Base-by-base conservation (phyloP, 2,888 invertebrate species). In the Drosophila macrospina region DNA sequence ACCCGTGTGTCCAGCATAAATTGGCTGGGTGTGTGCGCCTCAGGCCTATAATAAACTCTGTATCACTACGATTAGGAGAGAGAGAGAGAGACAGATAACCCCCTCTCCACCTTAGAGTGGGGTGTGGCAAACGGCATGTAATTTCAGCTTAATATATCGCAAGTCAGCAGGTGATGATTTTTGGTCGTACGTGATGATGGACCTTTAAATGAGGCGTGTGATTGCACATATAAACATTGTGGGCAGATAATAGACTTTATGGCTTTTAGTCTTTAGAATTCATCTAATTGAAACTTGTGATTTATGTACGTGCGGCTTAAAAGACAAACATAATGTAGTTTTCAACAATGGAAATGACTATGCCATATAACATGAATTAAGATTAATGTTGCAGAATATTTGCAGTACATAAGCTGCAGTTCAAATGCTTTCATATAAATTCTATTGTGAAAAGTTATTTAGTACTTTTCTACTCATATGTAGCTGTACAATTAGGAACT, bases 141-240 rank as follows among this genome's bases (percentile, higher is more conserved):
- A 71, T 77, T 73, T 67, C 51, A 64, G 39, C 57, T 50, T 52
- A 70, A 74, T 80, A 82, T 71, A 50, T 63, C 37, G 62, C 50
- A 74, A 79, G 74, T 74, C 81, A 80, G 86, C 86, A 86, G 84
- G 84, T 80, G 84, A 80, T 86, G 67, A 68, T 59, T 76, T 68
- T 60, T 4, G 39, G 37, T 57, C 47, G 63, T 65, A 44, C 57
- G 69, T 74, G 65, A 50, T 63, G 47, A 30, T 16, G 16, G 7
- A 36, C 28, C 56, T 26, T 51, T 41, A 62, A 66, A 54, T 57
- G 51, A 13, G 5, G 16, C 57, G 37, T 59, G 41, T 39, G 41
- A 47, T 54, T 54, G 10, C n/a, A 3, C 30, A 28, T 41, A 6
- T 34, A 34, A 24, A 54, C 44, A 30, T 26, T 47, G 26, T 39